phyloP scores from a whole-genome alignment of 2,888 invertebrate species.

The Eupithecia pulchellata region DNA sequence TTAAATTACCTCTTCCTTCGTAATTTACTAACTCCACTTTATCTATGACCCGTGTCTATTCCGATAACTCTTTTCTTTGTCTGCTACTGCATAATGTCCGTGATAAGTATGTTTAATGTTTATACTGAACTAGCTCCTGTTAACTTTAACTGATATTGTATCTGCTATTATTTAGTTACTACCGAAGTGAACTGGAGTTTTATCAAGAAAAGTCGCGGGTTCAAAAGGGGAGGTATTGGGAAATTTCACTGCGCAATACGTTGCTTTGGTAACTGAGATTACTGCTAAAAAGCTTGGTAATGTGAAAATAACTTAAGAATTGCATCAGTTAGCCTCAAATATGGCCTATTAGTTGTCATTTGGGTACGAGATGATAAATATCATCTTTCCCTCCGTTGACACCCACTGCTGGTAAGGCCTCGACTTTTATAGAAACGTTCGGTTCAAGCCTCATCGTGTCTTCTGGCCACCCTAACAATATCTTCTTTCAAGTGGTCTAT shows the following conservation, averaged over 20 bases:
- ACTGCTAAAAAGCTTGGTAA: not conserved
- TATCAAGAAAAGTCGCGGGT: slow-evolving; percentile 8
- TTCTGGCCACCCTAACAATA: too few species aligned
- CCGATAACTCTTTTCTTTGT: slow-evolving; percentile 14
- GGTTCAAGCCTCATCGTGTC: too few species aligned
- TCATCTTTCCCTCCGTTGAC: too few species aligned
- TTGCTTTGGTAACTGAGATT: not conserved
- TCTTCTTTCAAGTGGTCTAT: too few species aligned
- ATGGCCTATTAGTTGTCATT: too few species aligned
- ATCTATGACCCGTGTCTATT: slow-evolving; percentile 4
- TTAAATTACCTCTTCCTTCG: too few species aligned
- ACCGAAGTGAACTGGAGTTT: not conserved
- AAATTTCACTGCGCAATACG: slow-evolving; percentile 1
- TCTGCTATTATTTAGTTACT: not conserved
- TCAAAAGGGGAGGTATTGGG: not conserved
- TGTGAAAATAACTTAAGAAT: not conserved
- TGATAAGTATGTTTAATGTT: slow-evolving; percentile 15
- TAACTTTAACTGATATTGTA: slow-evolving; percentile 1
- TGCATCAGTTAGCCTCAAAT: not conserved
- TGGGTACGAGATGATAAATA: too few species aligned
- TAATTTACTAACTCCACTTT: not conserved
- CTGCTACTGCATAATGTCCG: not conserved
- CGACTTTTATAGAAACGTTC: too few species aligned
- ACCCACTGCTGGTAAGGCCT: too few species aligned
- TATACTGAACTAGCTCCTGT: not conserved